These are phyloP conservation scores for Resseliella maxima DNA, from an alignment of 2,888 invertebrate genomes.

Conservation along the genomic window DNA sequence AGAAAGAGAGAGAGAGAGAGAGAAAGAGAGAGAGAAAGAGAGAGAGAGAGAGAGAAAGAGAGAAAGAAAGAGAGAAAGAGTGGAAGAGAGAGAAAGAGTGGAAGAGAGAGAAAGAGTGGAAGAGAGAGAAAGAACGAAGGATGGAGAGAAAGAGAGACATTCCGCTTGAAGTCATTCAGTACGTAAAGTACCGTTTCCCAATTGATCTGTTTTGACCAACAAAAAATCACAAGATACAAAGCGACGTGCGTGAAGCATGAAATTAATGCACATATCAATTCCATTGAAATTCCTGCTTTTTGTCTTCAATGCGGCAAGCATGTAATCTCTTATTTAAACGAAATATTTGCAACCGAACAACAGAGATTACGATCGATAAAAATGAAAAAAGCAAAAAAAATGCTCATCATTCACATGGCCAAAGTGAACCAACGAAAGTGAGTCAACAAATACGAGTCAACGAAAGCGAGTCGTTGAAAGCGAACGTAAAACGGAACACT, in stretches of 20 bases:
- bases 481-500: neutral
- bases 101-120: too few species aligned
- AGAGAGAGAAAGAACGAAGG: too few species aligned
- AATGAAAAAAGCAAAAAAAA: too few species aligned
- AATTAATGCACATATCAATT: neutral
- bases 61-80: too few species aligned
- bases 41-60: too few species aligned
- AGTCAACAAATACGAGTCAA: neutral
- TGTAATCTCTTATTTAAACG: too few species aligned
- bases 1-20: too few species aligned
- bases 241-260: constrained; percentile 28
- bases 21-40: too few species aligned
- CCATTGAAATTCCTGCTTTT: neutral
- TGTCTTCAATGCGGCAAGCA: neutral
- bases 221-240: neutral
- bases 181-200: neutral
- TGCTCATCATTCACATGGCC: constrained; percentile 6
- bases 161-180: too few species aligned
- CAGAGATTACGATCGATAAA: neutral
- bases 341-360: neutral
- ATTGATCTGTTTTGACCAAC: constrained; percentile 24
- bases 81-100: too few species aligned
- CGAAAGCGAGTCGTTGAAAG: neutral
- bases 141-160: too few species aligned
- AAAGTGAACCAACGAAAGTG: too few species aligned